Base-by-base conservation (phyloP, 2,797 vertebrate genomes). In the Cirrhinus mrigala region DNA sequence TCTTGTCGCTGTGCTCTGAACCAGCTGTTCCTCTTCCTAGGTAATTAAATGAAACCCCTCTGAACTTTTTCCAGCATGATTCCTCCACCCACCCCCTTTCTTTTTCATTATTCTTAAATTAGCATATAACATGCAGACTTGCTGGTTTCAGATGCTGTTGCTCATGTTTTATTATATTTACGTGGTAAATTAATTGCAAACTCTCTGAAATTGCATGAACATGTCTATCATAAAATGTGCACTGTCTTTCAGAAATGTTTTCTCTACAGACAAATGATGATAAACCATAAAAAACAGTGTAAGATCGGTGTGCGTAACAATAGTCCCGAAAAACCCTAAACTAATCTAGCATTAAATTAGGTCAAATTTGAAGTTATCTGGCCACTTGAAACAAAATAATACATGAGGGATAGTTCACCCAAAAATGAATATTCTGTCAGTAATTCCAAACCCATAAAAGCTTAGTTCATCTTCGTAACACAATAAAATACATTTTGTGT, bases 41-140 rank as follows among this genome's bases (percentile, higher is more conserved):
- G 22, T 68, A 70, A 70, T 70, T 81, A 81, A 81, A 81, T 54
- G 2, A 70, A 81, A 40, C 8, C n/a, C 76, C 58, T 20, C 76
- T 62, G 56, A 76, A 76, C 74, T 76, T 76, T 56, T 76, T 76
- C 29, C 74, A 76, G 14, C 46, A 29, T 56, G 50, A 76, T 56
- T 8, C 37, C 20, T 54, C 3, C 29, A 11, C 50, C 52, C 29
- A 3, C 52, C 20, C 54, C 27, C 18, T 6, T 12, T 8, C 12
- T 24, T 15, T 9, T 44, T 44, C 75, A 77, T 77, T 76, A 76
- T 76, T 76, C 50, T 76, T 76, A 2, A 56, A 76, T 60, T 46
- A 24, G 33, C 22, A 60, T 60, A n/a, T 40, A 62, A 27, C 15
- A 79, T 37, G 6, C 16, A 18, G 4, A 18, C 40, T 62, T 12